These are phyloP conservation scores for Odobenus rosmarus DNA, from an alignment of 2,113 vertebrate species.

Conservation along the genomic window DNA sequence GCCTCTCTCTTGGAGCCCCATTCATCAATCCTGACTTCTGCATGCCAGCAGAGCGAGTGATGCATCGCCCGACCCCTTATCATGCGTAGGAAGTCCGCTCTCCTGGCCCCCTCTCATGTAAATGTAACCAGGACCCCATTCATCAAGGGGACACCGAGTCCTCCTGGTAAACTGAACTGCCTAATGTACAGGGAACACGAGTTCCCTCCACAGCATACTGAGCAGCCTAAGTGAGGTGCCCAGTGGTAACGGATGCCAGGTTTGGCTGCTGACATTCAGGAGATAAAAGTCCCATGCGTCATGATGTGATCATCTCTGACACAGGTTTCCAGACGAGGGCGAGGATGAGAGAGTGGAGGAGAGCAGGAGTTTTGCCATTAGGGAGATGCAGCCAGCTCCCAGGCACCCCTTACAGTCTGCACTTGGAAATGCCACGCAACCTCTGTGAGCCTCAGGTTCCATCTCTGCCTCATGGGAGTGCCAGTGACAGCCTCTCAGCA, in stretches of 20 bases:
- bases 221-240: neutral
- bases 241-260: neutral
- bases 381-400: neutral
- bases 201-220: slow-evolving; percentile 46
- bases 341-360: neutral
- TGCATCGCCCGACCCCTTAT: slow-evolving; percentile 75
- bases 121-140: slow-evolving; percentile 80
- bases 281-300: slow-evolving; percentile 24
- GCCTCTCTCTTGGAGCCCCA: slow-evolving; percentile 22
- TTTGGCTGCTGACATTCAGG: neutral
- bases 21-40: slow-evolving; percentile 73
- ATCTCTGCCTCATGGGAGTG: neutral
- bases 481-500: neutral
- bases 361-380: rapidly evolving
- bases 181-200: slow-evolving; percentile 1
- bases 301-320: neutral
- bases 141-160: slow-evolving; percentile 71
- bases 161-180: slow-evolving; percentile 61
- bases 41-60: slow-evolving; percentile 35
- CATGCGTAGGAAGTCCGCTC: slow-evolving; percentile 50
- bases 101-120: slow-evolving; percentile 68
- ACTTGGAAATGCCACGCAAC: neutral
- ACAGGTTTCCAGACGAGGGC: neutral
- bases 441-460: neutral
- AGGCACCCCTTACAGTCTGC: neutral